Base-by-base conservation (phyloP, 2,797 vertebrate species). In the Leuciscus waleckii region DNA sequence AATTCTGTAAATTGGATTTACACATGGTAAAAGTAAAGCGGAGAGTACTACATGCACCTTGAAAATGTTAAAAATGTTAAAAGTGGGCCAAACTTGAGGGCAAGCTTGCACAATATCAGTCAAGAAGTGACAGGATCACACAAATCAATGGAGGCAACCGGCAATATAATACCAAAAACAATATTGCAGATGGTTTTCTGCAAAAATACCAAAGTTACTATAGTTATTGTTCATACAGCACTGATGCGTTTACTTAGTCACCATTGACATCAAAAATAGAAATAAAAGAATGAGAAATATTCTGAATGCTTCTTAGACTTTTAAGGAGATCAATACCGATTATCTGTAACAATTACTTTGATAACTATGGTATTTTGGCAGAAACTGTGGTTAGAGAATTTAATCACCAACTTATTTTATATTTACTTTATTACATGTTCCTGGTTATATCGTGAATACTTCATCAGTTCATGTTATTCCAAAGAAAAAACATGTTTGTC, bases 81-180 rank as follows among this genome's bases (percentile, higher is more conserved):
- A 19, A 56, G 32, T 41, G 29, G n/a, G 58, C 58, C 58, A 26
- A 39, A 81, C 79, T 81, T 39, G 35, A 81, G 32, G 49, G 43
- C 46, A 80, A 68, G 7, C 11, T 16, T 51, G n/a, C 79, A 39
- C 32, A 68, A 11, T 51, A 68, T 35, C 58, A 21, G n/a, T 80
- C 43, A 68, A 49, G 26, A 80, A 21, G 17, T 68, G 29, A n/a
- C 13, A 51, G 79, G 54, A 46, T 54, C 46, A 69, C 32, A 32
- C 10, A 37, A 69, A 69, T 37, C 46, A 69, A 19, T 54, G 8
- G 4, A 39, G 79, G 29, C 13, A n/a, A n/a, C 29, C 2, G 8
- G n/a, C 1, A n/a, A 58, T 17, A 51, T 19, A 17, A 51, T 58
- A 58, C 5, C 56, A 10, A 58, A n/a, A 58, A 21, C 71, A 49